Conservation (phyloP, 2,888 invertebrate species). For the Drosophila mettleri region DNA sequence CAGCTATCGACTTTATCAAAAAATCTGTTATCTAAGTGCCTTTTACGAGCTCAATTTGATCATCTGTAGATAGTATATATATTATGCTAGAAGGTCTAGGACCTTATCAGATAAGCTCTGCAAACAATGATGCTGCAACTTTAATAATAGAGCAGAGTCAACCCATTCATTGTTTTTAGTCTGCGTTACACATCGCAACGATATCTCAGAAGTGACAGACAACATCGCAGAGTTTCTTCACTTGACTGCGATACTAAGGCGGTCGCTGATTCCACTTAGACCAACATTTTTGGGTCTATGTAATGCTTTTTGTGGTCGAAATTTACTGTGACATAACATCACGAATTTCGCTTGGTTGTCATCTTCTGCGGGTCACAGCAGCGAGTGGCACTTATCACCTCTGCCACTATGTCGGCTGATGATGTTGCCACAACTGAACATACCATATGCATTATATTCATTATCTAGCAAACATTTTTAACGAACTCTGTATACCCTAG, state of each 20-base stretch:
- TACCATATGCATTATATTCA: conserved; percentile 47
- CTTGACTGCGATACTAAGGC: neutral
- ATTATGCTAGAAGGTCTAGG: neutral
- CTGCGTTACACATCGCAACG: neutral
- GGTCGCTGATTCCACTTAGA: conserved; percentile 1
- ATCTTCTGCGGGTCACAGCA: conserved; percentile 16
- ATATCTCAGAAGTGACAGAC: conserved; percentile 8
- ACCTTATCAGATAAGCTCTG: conserved; percentile 24
- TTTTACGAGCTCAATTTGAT: conserved; percentile 17
- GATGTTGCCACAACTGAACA: conserved; percentile 40
- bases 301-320: conserved; percentile 1
- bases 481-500: conserved; percentile 1
- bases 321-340: conserved; percentile 11
- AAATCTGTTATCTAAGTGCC: conserved; percentile 32
- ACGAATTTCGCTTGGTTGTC: conserved; percentile 7
- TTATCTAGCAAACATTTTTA: neutral
- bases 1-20: conserved; percentile 27
- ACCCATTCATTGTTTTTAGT: conserved; percentile 24
- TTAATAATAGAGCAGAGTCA: conserved; percentile 15
- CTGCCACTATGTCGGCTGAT: neutral
- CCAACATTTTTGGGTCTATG: neutral
- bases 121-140: conserved; percentile 16
- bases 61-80: conserved; percentile 10
- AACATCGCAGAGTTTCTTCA: conserved; percentile 21
- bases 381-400: conserved; percentile 23